Evolutionary conservation across 2,113 vertebrate genomes (phyloP).

Genomic region (Thunnus maccoyii): DNA sequence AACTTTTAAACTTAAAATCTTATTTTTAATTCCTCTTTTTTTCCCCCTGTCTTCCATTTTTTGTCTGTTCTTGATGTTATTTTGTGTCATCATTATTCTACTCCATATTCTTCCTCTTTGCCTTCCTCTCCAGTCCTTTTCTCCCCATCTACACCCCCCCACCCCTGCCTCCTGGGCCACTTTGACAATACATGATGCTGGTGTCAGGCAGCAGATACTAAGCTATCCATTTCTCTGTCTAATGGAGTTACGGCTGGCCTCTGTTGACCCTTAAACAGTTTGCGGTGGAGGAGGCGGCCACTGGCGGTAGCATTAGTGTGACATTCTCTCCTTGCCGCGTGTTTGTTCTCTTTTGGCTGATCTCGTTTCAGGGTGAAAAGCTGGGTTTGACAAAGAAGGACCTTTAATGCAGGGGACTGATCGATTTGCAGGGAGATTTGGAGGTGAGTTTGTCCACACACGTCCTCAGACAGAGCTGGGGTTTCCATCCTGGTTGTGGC

Average conservation of each 20-base stretch:
- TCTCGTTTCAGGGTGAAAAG: constrained; percentile 70
- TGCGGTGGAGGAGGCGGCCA: constrained; percentile 35
- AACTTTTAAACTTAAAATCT: neutral
- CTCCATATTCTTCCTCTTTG: constrained; percentile 1
- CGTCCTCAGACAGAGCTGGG: constrained; percentile 17
- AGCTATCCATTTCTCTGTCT: constrained; percentile 66
- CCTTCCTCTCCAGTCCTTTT: neutral
- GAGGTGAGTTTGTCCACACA: constrained; percentile 47
- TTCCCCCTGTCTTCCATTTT: neutral
- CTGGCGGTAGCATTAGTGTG: constrained; percentile 15
- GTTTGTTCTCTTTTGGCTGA: constrained; percentile 62
- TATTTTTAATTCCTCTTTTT: neutral
- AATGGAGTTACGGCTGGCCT: constrained; percentile 67
- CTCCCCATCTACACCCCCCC: neutral
- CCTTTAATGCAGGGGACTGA: constrained; percentile 48
- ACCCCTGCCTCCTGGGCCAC: constrained; percentile 25
- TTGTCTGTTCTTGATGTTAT: neutral
- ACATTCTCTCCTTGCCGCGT: constrained; percentile 47
- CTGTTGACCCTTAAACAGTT: constrained; percentile 69
- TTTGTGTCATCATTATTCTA: constrained; percentile 31
- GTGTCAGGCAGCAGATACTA: constrained; percentile 54
- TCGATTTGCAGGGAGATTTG: constrained; percentile 50
- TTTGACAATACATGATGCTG: constrained; percentile 51
- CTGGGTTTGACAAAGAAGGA: constrained; percentile 55
- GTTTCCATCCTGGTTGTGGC: constrained; percentile 30